Base-by-base conservation (phyloP, 2,888 invertebrate genomes). In the Rapana venosa region DNA sequence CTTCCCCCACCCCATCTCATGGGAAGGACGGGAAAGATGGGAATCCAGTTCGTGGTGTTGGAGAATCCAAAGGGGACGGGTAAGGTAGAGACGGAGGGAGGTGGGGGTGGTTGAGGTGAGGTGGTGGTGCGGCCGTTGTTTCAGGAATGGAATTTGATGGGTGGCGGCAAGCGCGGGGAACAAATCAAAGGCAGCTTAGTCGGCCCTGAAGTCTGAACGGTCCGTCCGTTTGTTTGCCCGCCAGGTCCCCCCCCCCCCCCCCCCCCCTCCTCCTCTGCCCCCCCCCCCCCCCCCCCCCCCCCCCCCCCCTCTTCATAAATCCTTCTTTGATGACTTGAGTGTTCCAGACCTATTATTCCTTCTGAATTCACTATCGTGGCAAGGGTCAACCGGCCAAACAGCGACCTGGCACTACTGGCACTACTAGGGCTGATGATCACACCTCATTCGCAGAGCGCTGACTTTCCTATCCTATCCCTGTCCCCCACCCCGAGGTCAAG, bases 311-410 rank as follows among this genome's bases (percentile, higher is more conserved):
- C 66, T 87, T 87, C 87, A 87, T 87, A 87, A 87, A 87, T 70
- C 87, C 87, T 66, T 35, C 36, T 87, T 87, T 87, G 87, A 87
- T 74, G 87, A 74, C 66, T 87, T n/a, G 70, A 47, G 74, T 26
- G 36, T 17, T 87, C 87, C 30, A 70, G 87, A 70, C 70, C 70
- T 70, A n/a, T 87, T 47, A 47, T 36, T 87, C 87, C 17, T 32
- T 66, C 61, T 22, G 61, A 70, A 32, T 70, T 56, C 87, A 61
- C 35, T 66, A 66, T 32, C 87, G 22, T 35, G 70, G 15, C 66
- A 36, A 32, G 61, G 35, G 87, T 17, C 35, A 30, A n/a, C 4
- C n/a, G 86, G 17, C 61, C 6, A 4, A 87, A 87, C 26, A 35
- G 35, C 86, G 32, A 86, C 61, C 32, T 8, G n/a, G 13, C 8